Evolutionary conservation across 2,797 vertebrate genomes (phyloP), one percentile per base, ranked within the genome.

Genomic region (Cryptoprocta ferox): DNA sequence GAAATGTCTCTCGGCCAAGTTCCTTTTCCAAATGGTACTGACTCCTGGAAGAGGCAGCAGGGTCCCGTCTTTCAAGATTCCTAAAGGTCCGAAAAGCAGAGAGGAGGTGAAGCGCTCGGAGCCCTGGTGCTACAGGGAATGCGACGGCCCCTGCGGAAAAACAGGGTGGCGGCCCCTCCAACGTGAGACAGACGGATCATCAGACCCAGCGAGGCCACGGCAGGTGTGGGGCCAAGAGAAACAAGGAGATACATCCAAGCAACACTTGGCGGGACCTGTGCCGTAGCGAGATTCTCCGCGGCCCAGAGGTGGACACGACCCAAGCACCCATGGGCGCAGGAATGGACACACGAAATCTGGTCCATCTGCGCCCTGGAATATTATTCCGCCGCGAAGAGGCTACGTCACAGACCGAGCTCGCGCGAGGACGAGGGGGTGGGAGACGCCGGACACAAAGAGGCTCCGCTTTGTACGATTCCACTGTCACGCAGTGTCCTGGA

Each of bases 121-220:
- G 53, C 59, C 37, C 39, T 10, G 5, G 7, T 9, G 6, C 56
- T 59, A 45, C 80, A 16, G 26, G 45, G 73, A 32, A 85, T 2
- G 30, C 15, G 39, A 16, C 0, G 0, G 30, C 32, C 0, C 6
- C 30, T 1, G 5, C 35, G 53, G 91, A 35, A 14, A 14, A 63
- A 35, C 28, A 37, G 83, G 15, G 42, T 75, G 32, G 79, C 21
- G 24, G 7, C 18, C 50, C 24, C 73, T 85, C 37, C 12, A 30
- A 68, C 24, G 32, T n/a, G 9, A 19, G 32, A 39, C 19, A 21
- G 50, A 48, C 32, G 9, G 24, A 6, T 24, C 50, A 1, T 24
- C 13, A 63, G 80, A 14, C 28, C 71, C 42, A 84, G 42, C 56
- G 35, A 24, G 45, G 63, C 63, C n/a, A 13, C 6, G 30, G 48